Evolutionary conservation across 2,888 invertebrate genomes (phyloP).

Genomic region (Pyrrhosoma nymphula): DNA sequence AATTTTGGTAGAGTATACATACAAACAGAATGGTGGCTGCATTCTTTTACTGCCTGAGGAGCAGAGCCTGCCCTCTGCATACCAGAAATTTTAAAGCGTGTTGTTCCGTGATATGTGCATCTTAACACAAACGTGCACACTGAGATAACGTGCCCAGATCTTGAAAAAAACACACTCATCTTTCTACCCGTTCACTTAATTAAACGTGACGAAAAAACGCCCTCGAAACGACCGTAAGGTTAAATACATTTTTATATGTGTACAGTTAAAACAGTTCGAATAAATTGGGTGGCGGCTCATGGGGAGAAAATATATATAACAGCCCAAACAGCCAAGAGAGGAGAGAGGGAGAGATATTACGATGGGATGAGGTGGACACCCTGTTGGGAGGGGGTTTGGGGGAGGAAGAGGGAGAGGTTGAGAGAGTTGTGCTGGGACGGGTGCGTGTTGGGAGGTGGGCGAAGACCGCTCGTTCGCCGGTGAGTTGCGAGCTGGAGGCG

Average conservation of each 20-base stretch:
- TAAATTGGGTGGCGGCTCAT: not conserved
- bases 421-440: not conserved
- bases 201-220: not conserved
- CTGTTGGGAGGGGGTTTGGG: not conserved
- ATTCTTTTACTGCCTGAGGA: no score
- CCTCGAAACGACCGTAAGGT: not conserved
- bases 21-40: no score
- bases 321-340: not conserved
- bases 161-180: not conserved
- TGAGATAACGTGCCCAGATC: no score
- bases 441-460: not conserved
- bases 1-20: no score
- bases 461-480: not conserved
- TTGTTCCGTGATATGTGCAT: no score
- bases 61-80: no score
- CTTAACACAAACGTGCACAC: no score
- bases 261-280: not conserved
- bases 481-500: slow-evolving; percentile 22
- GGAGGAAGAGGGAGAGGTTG: not conserved
- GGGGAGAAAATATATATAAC: not conserved
- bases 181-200: not conserved
- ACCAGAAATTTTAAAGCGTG: no score
- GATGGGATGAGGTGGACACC: not conserved
- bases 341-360: not conserved
- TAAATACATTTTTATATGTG: not conserved